Evolutionary conservation across 2,797 vertebrate genomes (phyloP), one percentile per base, ranked within the genome.

Genomic region (Morelia viridis): DNA sequence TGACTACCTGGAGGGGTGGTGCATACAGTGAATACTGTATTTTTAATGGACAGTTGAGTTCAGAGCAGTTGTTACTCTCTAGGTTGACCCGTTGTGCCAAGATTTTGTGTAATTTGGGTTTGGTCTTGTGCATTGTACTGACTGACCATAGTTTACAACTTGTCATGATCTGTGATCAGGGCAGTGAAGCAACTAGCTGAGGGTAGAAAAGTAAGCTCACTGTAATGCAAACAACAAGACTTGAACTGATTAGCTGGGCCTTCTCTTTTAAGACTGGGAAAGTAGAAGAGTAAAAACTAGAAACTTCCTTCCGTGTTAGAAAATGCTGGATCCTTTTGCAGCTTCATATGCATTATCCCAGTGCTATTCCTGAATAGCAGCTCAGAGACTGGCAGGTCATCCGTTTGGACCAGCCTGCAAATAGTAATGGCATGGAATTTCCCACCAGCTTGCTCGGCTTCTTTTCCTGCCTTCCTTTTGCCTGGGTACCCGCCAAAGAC

Each of bases 31-130:
- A 83, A 93, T 90, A 61, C 93, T 0, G 1, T 22, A 85, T 92
- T 56, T 92, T 94, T 93, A 96, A 94, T 96, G 96, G 96, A 87
- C 95, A 93, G 56, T 6, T 62, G 83, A 93, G 90, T 76, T 76
- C 68, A 76, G 68, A 22, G 17, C 17, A 76, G 7, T 76, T 41
- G 68, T 76, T 41, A 76, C 31, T 76, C 7, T 76, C 31, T 76
- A 41, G 31, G 31, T 41, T 76, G 17, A 22, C 2, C 94, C 46
- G 41, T 93, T 92, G 87, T 91, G 88, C 89, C 58, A 89, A 87
- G 26, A 11, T 10, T 24, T 84, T 19, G 41, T 46, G 46, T 24
- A 19, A 2, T 53, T 53, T 50, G 22, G 19, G 26, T 84, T 46
- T 53, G 57, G 57, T 62, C 58, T 88, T 53, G 19, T 56, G 76